Evolutionary conservation across 2,113 vertebrate genomes (phyloP).

Genomic region (Tetrao urogallus): DNA sequence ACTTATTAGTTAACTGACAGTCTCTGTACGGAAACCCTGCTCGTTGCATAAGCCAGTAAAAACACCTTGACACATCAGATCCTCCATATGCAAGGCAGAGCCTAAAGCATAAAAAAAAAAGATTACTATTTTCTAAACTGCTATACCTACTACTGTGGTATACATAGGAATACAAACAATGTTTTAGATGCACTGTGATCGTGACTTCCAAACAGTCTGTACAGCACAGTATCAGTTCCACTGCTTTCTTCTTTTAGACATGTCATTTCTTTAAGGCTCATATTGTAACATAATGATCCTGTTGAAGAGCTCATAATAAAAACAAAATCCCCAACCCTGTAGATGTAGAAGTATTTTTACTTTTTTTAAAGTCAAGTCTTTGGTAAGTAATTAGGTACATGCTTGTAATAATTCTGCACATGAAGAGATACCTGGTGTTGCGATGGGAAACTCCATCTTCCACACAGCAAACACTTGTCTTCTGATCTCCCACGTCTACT

Average conservation of each 20-base stretch:
- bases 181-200: not conserved
- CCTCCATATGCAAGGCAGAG: constrained; percentile 94
- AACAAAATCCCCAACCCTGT: not conserved
- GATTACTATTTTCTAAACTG: not conserved
- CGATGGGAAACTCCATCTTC: constrained; percentile 97
- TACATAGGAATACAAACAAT: not conserved
- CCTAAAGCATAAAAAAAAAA: constrained; percentile 70
- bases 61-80: constrained; percentile 93
- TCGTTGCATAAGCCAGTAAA: constrained; percentile 97
- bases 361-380: not conserved
- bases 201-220: not conserved
- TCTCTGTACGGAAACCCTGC: constrained; percentile 96
- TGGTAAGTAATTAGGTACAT: not conserved
- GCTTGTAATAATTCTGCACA: not conserved
- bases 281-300: not conserved
- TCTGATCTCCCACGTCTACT: constrained; percentile 96
- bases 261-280: not conserved
- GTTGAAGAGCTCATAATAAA: not conserved
- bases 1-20: constrained; percentile 89
- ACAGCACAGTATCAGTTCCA: not conserved
- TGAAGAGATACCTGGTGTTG: constrained; percentile 87
- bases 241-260: not conserved
- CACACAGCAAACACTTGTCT: constrained; percentile 96
- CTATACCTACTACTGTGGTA: not conserved
- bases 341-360: not conserved